These are phyloP conservation scores for Myathropa florea DNA, from an alignment of 2,888 invertebrate genomes.

Conservation along the genomic window DNA sequence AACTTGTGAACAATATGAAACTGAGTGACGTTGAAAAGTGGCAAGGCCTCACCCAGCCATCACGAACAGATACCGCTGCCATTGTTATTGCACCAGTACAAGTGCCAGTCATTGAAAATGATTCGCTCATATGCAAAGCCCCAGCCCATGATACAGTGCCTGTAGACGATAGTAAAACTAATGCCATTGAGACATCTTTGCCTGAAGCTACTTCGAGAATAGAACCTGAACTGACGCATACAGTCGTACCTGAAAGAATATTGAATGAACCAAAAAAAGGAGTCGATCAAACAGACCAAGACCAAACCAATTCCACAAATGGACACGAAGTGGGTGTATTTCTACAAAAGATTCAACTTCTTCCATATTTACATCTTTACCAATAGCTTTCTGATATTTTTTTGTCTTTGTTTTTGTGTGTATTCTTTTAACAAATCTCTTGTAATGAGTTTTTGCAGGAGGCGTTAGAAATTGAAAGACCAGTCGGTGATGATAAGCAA, in stretches of 20 bases:
- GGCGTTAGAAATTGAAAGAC: slow-evolving; percentile 33
- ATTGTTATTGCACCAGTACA: slow-evolving; percentile 1
- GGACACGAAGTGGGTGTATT: slow-evolving; percentile 68
- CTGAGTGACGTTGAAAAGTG: slow-evolving; percentile 43
- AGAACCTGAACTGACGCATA: slow-evolving; percentile 24
- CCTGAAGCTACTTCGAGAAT: slow-evolving; percentile 31
- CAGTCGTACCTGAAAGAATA: slow-evolving; percentile 45
- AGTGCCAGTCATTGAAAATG: slow-evolving; percentile 1
- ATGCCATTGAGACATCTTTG: slow-evolving; percentile 9
- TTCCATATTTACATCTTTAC: slow-evolving; percentile 26
- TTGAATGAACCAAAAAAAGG: background rate
- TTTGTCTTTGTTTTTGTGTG: background rate
- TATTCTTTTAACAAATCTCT: slow-evolving; percentile 38
- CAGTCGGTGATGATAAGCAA: slow-evolving; percentile 21
- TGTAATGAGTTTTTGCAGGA: slow-evolving; percentile 69
- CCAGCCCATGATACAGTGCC: background rate
- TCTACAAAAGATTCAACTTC: slow-evolving; percentile 58
- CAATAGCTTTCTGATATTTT: slow-evolving; percentile 4
- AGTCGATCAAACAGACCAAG: background rate
- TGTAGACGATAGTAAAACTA: slow-evolving; percentile 18
- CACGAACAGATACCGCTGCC: background rate
- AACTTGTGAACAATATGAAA: slow-evolving; percentile 75
- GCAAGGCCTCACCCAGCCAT: background rate
- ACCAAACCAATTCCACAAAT: slow-evolving; percentile 17
- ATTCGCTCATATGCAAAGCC: background rate